Base-by-base conservation (phyloP, 2,888 invertebrate genomes). In the Argyresthia goedartella region DNA sequence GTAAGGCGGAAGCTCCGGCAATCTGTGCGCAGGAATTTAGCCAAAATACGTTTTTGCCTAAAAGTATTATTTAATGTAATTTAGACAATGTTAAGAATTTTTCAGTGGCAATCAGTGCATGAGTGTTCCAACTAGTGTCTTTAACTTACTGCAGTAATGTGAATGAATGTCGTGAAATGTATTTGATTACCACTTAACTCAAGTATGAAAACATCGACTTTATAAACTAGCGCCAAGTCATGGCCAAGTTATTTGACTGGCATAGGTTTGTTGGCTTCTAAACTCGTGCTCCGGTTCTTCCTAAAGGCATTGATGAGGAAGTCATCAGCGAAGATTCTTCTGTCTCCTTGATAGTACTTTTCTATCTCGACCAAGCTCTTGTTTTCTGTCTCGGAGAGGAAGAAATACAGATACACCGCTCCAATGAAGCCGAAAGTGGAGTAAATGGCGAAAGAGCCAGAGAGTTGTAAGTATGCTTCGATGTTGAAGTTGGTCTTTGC, bases 381-480 rank as follows among this genome's bases (percentile, higher is more conserved):
- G 6, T 76, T 81, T 60, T 89, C 89, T 0, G 89, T 89, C 67
- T 89, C 89, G 25, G 88, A 88, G 54, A 89, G 59, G 56, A 76
- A 81, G 58, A 88, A 77, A 60, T 88, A 89, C 6, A 89, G 70
- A 57, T 86, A 88, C 0, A 87, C 51, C 1, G 86, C 76, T 43
- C 89, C 89, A 2, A 86, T 51, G 11, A 86, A 63, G 3, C 81
- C 85, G 13, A 86, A 70, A 6, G 62, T 57, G 10, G 86, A 75
- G 61, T 88, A 89, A 3, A 88, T 58, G 47, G 73, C 81, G 57
- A 88, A 88, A 0, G 87, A 73, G 0, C 89, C 89, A 50, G 81
- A 79, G 0, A 89, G 65, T 44, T 84, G 81, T 51, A 89, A 69
- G 0, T 59, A 58, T 2, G 74, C 71, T 64, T 89, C 88, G 6